Evolutionary conservation across 2,888 invertebrate genomes (phyloP).

Genomic region (Plagodis dolabraria): DNA sequence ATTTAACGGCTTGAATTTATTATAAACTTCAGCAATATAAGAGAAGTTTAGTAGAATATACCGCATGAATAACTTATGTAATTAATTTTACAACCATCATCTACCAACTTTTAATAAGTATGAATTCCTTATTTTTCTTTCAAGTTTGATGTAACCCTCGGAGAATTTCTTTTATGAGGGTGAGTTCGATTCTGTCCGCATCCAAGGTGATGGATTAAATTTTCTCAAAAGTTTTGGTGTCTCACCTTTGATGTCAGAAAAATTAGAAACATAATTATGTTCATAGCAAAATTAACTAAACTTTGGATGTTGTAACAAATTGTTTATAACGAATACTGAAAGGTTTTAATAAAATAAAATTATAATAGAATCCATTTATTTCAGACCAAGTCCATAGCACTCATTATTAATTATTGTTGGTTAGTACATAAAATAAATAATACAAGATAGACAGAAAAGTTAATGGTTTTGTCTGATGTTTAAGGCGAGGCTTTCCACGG

Average conservation of each 20-base stretch:
- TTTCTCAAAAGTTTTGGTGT: neutral
- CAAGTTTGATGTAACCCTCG: constrained; percentile 29
- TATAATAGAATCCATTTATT: no score
- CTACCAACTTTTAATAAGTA: constrained; percentile 46
- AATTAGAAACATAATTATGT: neutral
- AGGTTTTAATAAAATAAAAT: no score
- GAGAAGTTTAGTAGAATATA: constrained; percentile 31
- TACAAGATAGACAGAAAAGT: no score
- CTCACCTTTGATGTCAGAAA: neutral
- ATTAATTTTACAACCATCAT: constrained; percentile 44
- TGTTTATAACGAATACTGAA: no score
- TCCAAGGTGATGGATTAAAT: constrained; percentile 22
- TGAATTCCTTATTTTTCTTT: constrained; percentile 44
- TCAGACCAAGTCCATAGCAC: no score
- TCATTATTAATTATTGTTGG: no score
- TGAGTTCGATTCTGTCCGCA: constrained; percentile 4
- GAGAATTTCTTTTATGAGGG: constrained; percentile 26
- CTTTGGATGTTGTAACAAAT: no score
- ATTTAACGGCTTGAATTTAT: constrained; percentile 31
- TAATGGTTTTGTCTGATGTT: no score
- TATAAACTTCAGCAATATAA: constrained; percentile 31
- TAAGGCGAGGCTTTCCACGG: no score
- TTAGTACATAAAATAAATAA: no score
- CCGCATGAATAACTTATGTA: constrained; percentile 41
- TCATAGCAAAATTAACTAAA: no score